Base-by-base conservation (phyloP, 2,797 vertebrate genomes). In the Australoheros facetus region DNA sequence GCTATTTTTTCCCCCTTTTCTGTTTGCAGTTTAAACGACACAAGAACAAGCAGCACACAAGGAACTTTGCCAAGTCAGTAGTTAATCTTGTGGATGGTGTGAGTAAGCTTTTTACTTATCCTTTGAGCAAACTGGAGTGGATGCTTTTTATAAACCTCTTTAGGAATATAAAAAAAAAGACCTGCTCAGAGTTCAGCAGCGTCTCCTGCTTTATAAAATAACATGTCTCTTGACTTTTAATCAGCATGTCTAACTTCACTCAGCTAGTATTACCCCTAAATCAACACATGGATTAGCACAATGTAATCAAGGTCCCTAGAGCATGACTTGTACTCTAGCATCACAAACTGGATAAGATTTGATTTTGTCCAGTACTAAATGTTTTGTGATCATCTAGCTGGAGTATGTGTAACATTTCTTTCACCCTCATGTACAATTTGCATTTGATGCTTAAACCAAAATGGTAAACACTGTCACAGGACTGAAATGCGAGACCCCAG, bases 71-170 rank as follows among this genome's bases (percentile, higher is more conserved):
- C 14, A 99, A 99, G 90, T 98, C 98, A 51, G 97, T 99, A 91
- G 97, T 99, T 91, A 99, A 99, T 92, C 93, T 98, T 78, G 97
- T 99, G 88, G 98, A 99, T 92, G 96, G 96, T 88, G 98, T 99
- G 95, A 99, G 98, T 99, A 95, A 87, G 60, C 58, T 93, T 89
- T 94, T 94, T 86, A 90, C 81, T 93, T 93, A 88, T 51, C 93
- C 90, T 73, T 74, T 72, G 26, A 64, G 85, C 66, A 56, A 72
- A 59, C 26, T 81, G 23, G 17, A 56, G 16, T 48, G 17, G 53
- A 0, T 64, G 21, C n/a, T 69, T 60, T 13, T 28, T 42, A 3
- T 32, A 64, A 45, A 57, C 32, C 10, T 8, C 4, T 39, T 62
- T 26, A 37, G 53, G 48, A 51, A 69, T 69, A 51, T 69, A 10